phyloP scores from a whole-genome alignment of 2,797 vertebrate species.

The Xyrichtys novacula region DNA sequence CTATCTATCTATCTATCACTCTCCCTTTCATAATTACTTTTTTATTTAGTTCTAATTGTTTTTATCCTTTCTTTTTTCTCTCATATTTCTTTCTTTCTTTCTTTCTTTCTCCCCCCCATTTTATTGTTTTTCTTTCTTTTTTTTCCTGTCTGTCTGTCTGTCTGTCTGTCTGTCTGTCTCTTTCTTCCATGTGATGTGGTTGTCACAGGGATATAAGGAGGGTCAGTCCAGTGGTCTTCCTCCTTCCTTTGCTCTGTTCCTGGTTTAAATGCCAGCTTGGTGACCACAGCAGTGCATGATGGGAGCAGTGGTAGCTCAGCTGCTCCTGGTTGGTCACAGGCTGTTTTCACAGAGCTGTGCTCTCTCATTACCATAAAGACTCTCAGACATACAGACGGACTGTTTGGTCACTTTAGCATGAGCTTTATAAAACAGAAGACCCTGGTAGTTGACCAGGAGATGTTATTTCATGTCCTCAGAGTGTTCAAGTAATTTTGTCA shows the following conservation, averaged over 20 bases:
- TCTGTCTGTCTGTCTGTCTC: slow-evolving; percentile 9
- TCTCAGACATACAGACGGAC: slow-evolving; percentile 22
- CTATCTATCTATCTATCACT: slow-evolving; percentile 13
- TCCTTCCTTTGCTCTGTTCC: slow-evolving; percentile 67
- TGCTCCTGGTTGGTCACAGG: slow-evolving; percentile 35
- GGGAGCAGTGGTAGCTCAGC: slow-evolving; percentile 46
- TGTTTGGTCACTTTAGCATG: too few species aligned
- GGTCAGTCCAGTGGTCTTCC: slow-evolving; percentile 53
- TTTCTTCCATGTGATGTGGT: slow-evolving; percentile 67
- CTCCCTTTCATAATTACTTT: too few species aligned
- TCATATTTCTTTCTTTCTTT: slow-evolving; percentile 23
- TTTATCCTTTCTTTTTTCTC: too few species aligned
- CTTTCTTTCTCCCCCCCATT: too few species aligned
- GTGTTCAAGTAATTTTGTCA: background rate
- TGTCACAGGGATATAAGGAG: slow-evolving; percentile 59
- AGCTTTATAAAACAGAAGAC: background rate
- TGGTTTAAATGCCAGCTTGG: slow-evolving; percentile 70
- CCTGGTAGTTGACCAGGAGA: background rate
- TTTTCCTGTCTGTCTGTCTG: background rate
- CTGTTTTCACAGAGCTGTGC: slow-evolving; percentile 40
- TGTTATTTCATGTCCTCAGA: background rate
- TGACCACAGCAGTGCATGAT: slow-evolving; percentile 60
- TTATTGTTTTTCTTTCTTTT: too few species aligned
- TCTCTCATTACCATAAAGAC: slow-evolving; percentile 54
- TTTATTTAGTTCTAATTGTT: too few species aligned